Base-by-base conservation (phyloP, 2,797 vertebrate genomes). In the Artibeus lituratus region DNA sequence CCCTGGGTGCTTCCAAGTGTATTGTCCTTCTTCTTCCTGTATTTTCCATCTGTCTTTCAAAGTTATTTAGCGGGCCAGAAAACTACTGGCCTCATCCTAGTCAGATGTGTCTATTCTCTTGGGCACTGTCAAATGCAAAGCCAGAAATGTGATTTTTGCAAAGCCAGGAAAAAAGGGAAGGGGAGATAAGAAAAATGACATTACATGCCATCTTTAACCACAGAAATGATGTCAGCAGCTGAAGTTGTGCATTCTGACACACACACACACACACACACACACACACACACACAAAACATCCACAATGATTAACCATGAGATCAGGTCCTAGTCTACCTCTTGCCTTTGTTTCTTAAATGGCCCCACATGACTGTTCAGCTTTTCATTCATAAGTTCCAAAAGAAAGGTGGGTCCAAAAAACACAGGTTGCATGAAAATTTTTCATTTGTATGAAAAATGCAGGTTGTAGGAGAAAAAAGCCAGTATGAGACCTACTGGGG, bases 211-310 rank as follows among this genome's bases (percentile, higher is more conserved):
- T 90, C 76, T 99, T 97, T 49, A 99, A 98, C 99, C 99, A 99
- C 59, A 99, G 97, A 97, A 99, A 99, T 11, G 98, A 99, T 0
- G 98, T 99, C 18, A 99, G 98, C 78, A 99, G 98, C 97, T 99
- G 99, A n/a, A 98, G 98, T 95, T 99, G 99, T 96, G 99, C 98
- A 90, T 99, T 98, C 99, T 99, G 97, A 95, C 73, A 47, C 10
- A n/a, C 42, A 49, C 53, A 55, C 21, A 57, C 53, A 57, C 51
- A 55, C 21, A 22, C 19, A 55, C 21, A 42, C 42, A 42, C 42
- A 42, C 42, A 42, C 42, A 42, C 42, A 42, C 42, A 42, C 42
- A 42, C 42, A 42, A 4, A n/a, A n/a, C 29, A n/a, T 49, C 7
- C 47, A 47, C n/a, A 62, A 55, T 93, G 22, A 32, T 92, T 78